A percentile compares a stretch with the other conserved stretches of the same genome.
These are phyloP conservation scores for Acanthococcus lagerstroemiae DNA, from an alignment of 2,888 invertebrate species.

Conservation along the genomic window DNA sequence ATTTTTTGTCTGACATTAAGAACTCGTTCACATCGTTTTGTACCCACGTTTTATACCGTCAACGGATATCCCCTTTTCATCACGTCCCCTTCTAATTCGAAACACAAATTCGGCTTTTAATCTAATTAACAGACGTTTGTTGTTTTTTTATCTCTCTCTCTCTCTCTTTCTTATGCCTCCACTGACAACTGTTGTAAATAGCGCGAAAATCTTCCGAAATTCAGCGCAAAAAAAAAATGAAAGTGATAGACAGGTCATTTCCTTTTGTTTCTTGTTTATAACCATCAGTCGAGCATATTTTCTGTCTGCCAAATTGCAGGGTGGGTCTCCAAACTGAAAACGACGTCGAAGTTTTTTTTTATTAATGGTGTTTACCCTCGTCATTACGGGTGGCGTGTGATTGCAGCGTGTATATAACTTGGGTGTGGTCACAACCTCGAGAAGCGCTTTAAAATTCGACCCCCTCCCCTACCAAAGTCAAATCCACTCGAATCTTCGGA, in stretches of 20 bases:
- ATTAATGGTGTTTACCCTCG: conserved; percentile 27
- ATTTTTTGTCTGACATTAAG: no score
- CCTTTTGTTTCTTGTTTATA: conserved; percentile 14
- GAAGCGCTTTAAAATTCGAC: not conserved
- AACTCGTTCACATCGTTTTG: no score
- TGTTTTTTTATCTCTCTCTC: no score
- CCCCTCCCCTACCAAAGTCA: not conserved
- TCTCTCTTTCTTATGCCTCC: no score
- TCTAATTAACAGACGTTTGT: no score
- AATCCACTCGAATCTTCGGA: conserved; percentile 16
- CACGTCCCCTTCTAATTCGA: no score
- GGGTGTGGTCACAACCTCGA: conserved; percentile 20
- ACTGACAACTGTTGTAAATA: no score
- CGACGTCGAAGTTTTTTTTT: not conserved
- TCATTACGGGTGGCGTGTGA: conserved; percentile 23
- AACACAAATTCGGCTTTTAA: no score
- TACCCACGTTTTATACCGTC: no score
- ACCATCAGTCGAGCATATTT: not conserved
- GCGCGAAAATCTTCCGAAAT: no score
- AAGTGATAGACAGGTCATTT: conserved; percentile 21
- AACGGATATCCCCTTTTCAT: no score
- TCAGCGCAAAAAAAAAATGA: not conserved
- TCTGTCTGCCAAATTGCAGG: not conserved
- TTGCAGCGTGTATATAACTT: conserved; percentile 12
- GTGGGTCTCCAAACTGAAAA: conserved; percentile 20